phyloP scores from a whole-genome alignment of 2,797 vertebrate species.

The Phataginus tricuspis region DNA sequence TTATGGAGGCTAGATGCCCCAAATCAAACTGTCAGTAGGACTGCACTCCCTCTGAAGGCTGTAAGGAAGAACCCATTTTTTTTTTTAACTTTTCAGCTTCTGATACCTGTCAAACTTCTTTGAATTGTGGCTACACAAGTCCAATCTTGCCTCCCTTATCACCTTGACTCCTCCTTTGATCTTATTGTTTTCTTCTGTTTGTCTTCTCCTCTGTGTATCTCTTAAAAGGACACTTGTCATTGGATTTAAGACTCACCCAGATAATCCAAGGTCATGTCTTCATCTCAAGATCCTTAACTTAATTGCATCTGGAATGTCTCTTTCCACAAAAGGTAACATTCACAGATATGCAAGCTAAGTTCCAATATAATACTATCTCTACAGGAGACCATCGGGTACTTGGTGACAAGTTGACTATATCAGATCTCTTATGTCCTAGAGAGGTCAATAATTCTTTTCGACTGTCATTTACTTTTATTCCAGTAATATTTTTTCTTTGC shows the following conservation, averaged over 20 bases:
- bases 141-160: background rate
- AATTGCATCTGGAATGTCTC: background rate
- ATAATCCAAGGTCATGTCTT: background rate
- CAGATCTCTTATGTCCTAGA: background rate
- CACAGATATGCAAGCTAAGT: background rate
- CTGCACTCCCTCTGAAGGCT: background rate
- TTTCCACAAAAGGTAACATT: background rate
- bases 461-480: background rate
- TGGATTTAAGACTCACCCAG: background rate
- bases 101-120: background rate
- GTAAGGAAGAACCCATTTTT: background rate
- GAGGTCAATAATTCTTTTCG: background rate
- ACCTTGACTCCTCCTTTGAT: background rate
- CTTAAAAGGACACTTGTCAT: background rate
- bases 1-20: background rate
- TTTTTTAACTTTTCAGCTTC: background rate
- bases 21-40: background rate
- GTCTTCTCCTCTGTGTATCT: background rate
- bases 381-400: background rate
- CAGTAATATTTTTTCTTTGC: background rate
- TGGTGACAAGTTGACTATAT: background rate
- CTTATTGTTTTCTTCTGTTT: background rate
- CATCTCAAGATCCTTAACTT: background rate
- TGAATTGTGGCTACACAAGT: background rate
- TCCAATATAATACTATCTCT: background rate